phyloP scores from a whole-genome alignment of 2,888 invertebrate genomes.

The Venustoraphidia nigricollis region DNA sequence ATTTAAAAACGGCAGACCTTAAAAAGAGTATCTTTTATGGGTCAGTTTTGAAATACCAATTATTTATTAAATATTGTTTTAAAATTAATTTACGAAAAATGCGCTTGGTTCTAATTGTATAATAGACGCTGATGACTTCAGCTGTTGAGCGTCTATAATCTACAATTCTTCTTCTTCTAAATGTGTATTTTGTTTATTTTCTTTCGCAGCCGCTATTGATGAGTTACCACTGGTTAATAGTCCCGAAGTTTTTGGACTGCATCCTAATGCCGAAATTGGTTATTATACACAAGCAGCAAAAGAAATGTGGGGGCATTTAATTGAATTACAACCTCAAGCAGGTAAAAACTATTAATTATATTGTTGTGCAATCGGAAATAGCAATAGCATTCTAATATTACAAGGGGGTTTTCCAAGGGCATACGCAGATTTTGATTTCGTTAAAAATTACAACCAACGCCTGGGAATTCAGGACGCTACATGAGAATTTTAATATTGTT shows the following conservation, averaged over 20 bases:
- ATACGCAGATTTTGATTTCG: no score
- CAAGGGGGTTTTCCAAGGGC: no score
- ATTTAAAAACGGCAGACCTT: no score
- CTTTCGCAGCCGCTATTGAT: constrained; percentile 54
- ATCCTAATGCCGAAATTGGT: constrained; percentile 91
- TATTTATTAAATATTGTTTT: not conserved
- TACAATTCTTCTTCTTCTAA: no score
- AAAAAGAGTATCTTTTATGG: not conserved
- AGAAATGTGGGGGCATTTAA: constrained; percentile 73
- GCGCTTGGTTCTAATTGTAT: not conserved
- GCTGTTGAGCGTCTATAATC: no score
- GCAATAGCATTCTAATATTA: not conserved
- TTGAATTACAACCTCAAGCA: constrained; percentile 81
- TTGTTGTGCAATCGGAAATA: not conserved
- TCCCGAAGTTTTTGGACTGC: constrained; percentile 83
- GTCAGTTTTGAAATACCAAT: not conserved
- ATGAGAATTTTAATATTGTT: no score
- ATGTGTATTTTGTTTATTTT: not conserved
- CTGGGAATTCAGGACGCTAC: no score
- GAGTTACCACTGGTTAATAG: constrained; percentile 67
- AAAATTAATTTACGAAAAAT: not conserved
- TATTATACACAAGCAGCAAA: constrained; percentile 80
- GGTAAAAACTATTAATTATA: constrained; percentile 33
- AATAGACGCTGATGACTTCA: no score
- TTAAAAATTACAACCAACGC: no score